phyloP scores from a whole-genome alignment of 2,113 vertebrate species.

The Phycodurus eques region DNA sequence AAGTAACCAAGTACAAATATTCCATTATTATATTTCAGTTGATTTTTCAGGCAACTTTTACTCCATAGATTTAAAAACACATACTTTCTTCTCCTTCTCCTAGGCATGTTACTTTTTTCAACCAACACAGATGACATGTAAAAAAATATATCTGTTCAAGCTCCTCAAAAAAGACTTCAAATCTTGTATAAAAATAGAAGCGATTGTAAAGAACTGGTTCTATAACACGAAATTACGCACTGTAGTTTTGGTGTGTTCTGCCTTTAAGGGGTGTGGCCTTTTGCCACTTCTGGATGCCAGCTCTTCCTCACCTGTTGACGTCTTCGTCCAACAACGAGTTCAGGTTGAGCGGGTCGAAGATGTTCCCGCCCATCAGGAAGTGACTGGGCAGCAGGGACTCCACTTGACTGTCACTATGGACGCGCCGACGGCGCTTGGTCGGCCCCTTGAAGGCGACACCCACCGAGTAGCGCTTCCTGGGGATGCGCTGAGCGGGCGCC shows the following conservation, averaged over 20 bases:
- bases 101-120: no score
- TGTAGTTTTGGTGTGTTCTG: background rate
- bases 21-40: background rate
- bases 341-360: conserved; percentile 90
- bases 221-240: background rate
- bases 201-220: background rate
- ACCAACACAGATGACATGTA: no score
- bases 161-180: no score
- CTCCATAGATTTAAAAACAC: no score
- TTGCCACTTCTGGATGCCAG: background rate
- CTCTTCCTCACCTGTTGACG: conserved; percentile 72
- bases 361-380: conserved; percentile 89
- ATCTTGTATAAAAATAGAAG: background rate
- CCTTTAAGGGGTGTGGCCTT: background rate
- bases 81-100: no score
- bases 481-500: conserved; percentile 37
- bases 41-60: no score
- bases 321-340: conserved; percentile 91
- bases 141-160: no score
- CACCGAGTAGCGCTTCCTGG: conserved; percentile 81
- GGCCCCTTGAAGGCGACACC: conserved; percentile 78
- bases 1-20: background rate
- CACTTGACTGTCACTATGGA: conserved; percentile 78
- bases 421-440: conserved; percentile 78
- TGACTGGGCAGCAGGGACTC: conserved; percentile 82